Conservation (phyloP, 1,140 invertebrate species). For the Hesperophylax magnus region DNA sequence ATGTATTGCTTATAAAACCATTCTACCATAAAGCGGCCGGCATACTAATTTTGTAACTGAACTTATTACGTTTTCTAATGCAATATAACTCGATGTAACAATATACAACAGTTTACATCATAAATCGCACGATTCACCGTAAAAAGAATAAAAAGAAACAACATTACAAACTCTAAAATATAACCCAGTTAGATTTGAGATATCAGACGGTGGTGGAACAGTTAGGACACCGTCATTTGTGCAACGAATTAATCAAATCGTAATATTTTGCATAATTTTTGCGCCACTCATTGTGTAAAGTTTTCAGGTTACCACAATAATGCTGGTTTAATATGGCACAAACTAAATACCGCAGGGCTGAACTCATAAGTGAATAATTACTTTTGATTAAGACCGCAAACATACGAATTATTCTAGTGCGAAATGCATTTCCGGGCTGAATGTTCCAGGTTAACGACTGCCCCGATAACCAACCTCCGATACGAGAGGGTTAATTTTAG, state of each 20-base stretch:
- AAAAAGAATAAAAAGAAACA: no score
- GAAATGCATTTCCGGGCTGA: no score
- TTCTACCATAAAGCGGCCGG: no score
- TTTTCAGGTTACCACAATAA: conserved; percentile 1
- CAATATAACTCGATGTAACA: background rate
- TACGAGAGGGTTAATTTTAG: no score
- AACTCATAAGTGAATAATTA: background rate
- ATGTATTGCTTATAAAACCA: no score
- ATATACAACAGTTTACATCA: no score
- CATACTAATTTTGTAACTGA: background rate
- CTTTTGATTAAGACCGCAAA: background rate
- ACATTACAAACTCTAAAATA: background rate
- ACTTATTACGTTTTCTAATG: background rate
- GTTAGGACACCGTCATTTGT: background rate
- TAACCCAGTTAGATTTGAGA: conserved; percentile 8
- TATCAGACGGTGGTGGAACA: background rate
- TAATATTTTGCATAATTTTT: conserved; percentile 23
- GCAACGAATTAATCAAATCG: conserved; percentile 13
- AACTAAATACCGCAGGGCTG: conserved; percentile 3
- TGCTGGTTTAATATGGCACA: background rate
- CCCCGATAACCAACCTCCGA: no score
- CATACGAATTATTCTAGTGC: no score
- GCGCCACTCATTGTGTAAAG: conserved; percentile 12
- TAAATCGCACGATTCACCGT: no score
- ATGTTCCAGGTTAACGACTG: no score